Percentiles rank a stretch among this genome's conserved stretches.
Conservation (phyloP, 1,140 invertebrate species). For the Nautilus pompilius region DNA sequence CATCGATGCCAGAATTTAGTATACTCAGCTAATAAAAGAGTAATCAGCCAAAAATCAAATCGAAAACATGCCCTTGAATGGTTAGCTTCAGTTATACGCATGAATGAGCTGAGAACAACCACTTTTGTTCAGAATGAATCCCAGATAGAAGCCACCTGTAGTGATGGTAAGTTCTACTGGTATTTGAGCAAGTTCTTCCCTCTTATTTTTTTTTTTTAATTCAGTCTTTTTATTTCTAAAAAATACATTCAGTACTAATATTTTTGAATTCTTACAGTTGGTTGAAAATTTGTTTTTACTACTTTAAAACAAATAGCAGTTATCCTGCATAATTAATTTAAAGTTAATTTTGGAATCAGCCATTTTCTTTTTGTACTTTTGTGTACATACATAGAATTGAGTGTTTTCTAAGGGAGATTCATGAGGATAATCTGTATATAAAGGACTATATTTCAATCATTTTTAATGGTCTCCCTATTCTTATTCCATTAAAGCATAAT, state of each 20-base stretch:
- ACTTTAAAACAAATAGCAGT: background rate
- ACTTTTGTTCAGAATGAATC: slow-evolving; percentile 6
- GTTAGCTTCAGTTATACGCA: slow-evolving; percentile 13
- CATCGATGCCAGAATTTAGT: slow-evolving; percentile 8
- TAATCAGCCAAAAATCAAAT: slow-evolving; percentile 10
- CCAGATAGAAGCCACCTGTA: slow-evolving; percentile 11
- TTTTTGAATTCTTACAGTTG: background rate
- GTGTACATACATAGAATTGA: no score
- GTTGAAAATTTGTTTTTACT: background rate
- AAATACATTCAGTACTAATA: background rate
- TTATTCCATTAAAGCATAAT: no score
- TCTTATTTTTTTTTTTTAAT: background rate
- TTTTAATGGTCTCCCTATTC: no score
- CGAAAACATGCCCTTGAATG: slow-evolving; percentile 14
- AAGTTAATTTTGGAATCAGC: background rate
- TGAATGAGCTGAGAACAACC: slow-evolving; percentile 16
- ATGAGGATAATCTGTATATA: no score
- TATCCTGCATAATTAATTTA: background rate
- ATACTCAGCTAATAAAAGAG: slow-evolving; percentile 7
- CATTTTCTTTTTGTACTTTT: no score
- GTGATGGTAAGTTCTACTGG: slow-evolving; percentile 12
- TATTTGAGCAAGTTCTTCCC: background rate
- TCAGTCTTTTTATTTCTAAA: background rate
- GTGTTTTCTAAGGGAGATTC: no score
- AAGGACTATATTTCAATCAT: no score